Conservation (phyloP, 2,888 invertebrate genomes). For the Agrotis segetum region DNA sequence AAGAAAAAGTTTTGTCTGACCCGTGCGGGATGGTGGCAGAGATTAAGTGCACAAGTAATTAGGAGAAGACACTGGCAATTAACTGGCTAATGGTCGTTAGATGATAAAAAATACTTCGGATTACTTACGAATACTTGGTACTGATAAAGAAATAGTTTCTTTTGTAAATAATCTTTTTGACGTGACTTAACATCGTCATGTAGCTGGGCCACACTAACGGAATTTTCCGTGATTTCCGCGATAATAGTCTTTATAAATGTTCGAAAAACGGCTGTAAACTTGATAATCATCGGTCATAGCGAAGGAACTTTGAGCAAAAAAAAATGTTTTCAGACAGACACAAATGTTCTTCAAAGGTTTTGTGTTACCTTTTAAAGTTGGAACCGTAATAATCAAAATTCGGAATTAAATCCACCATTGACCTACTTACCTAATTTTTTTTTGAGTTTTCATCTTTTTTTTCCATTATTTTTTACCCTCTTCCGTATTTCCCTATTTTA, state of each 20-base stretch:
- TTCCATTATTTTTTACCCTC: background rate
- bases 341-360: no score
- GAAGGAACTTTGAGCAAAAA: no score
- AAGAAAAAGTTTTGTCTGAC: conserved; percentile 41
- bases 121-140: conserved; percentile 33
- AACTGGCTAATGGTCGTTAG: conserved; percentile 55
- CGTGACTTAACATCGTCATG: background rate
- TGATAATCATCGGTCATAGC: no score
- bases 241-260: no score
- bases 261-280: no score
- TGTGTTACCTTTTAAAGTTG: no score
- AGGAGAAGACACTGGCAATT: conserved; percentile 53
- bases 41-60: conserved; percentile 61
- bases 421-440: background rate
- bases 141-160: conserved; percentile 16
- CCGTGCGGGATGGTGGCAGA: conserved; percentile 37
- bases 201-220: no score
- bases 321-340: no score
- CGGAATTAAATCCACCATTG: background rate
- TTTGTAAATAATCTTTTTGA: background rate
- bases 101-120: conserved; percentile 57
- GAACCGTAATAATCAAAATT: background rate
- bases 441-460: background rate
- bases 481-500: conserved; percentile 3
- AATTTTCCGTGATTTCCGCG: no score